Conservation (phyloP, 2,113 vertebrate genomes). For the Sapajus apella region DNA sequence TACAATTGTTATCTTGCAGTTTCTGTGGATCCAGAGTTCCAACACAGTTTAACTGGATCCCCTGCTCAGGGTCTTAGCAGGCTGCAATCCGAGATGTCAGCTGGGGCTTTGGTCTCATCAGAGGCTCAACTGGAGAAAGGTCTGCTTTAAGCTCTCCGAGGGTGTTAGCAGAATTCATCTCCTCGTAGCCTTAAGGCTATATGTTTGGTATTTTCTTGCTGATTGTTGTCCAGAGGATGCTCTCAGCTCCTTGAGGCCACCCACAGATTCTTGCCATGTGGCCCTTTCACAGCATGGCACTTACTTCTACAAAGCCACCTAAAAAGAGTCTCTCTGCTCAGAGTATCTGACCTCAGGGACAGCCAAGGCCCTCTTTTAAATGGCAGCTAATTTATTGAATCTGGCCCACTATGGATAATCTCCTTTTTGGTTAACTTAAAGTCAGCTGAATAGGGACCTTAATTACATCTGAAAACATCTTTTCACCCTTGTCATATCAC, state of each 20-base stretch:
- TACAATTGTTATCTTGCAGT: neutral
- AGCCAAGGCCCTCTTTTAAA: neutral
- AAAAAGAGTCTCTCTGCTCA: neutral
- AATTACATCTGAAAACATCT: neutral
- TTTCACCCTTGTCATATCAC: neutral
- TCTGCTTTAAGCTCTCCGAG: neutral
- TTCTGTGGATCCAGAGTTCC: neutral
- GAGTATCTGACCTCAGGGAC: neutral
- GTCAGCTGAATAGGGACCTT: neutral
- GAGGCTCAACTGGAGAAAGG: neutral
- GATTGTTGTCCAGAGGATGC: no score
- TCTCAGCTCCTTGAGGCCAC: neutral
- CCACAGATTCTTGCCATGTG: neutral
- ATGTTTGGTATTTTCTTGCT: neutral
- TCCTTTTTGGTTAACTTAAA: neutral
- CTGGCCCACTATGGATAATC: neutral
- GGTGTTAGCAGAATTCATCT: neutral
- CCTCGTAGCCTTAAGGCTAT: neutral
- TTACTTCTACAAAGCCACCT: neutral
- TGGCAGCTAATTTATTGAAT: neutral
- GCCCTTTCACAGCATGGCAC: neutral
- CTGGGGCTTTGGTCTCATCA: neutral
- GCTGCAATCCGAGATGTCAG: neutral
- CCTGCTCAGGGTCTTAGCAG: neutral
- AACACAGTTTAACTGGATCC: neutral